Conservation (phyloP, 1,140 invertebrate species). For the Musca domestica region DNA sequence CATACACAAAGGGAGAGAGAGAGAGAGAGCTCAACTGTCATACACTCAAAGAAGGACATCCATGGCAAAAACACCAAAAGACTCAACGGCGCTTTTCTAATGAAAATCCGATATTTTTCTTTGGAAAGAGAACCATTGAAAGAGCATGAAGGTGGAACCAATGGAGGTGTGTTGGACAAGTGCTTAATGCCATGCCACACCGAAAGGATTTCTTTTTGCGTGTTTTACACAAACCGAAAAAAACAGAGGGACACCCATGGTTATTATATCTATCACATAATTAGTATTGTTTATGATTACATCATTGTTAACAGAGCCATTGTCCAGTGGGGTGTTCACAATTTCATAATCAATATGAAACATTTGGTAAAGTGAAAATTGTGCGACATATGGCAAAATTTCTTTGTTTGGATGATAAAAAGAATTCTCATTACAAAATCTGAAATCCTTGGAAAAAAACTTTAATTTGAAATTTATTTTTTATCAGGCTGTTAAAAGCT, state of each 20-base stretch:
- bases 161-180: conserved; percentile 16
- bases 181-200: not conserved
- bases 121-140: not conserved
- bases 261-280: conserved; percentile 27
- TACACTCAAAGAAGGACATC: not conserved
- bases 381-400: too few relatives aligned
- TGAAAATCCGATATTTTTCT: conserved; percentile 1
- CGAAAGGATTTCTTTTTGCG: not conserved
- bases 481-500: too few relatives aligned
- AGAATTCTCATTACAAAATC: too few relatives aligned
- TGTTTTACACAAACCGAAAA: conserved; percentile 6
- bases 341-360: too few relatives aligned
- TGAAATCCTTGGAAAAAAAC: too few relatives aligned
- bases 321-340: too few relatives aligned
- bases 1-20: not conserved
- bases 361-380: too few relatives aligned
- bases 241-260: conserved; percentile 8
- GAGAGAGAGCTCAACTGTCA: not conserved
- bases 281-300: conserved; percentile 17
- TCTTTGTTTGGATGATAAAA: too few relatives aligned
- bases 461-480: too few relatives aligned
- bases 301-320: not conserved
- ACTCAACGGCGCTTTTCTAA: not conserved
- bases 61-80: not conserved
- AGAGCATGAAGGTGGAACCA: not conserved